A percentile compares a stretch with the other conserved stretches of the same genome.
phyloP scores from a whole-genome alignment of 2,888 invertebrate genomes.

The Ormyrus thymus region DNA sequence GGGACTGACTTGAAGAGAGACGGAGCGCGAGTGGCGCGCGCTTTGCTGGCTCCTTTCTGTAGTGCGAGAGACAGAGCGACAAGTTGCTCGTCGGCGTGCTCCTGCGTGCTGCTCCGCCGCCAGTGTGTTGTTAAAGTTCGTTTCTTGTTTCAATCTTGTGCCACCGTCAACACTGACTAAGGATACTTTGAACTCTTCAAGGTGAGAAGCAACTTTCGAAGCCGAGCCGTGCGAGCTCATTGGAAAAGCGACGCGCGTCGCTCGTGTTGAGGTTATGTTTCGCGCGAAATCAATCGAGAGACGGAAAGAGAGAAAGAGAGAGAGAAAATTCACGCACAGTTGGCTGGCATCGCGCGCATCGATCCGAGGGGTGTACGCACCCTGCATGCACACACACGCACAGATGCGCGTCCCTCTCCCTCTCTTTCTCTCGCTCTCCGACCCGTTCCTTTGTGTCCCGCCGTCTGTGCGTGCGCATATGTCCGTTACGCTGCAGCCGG shows the following conservation, averaged over 20 bases:
- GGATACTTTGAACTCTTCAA: no score
- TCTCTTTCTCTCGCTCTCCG: not conserved
- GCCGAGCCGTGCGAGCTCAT: no score
- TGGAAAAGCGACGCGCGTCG: no score
- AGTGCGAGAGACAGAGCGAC: slow-evolving; percentile 2
- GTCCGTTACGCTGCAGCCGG: slow-evolving; percentile 51
- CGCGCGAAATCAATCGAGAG: no score
- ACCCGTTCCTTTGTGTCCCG: not conserved
- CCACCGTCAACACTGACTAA: no score
- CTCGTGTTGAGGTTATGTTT: no score
- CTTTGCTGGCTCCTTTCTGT: not conserved
- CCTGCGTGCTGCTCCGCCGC: no score
- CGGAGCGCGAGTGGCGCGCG: slow-evolving; percentile 47
- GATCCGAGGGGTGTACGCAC: slow-evolving; percentile 47
- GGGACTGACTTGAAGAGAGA: no score
- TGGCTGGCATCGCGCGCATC: slow-evolving; percentile 39
- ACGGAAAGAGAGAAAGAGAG: not conserved
- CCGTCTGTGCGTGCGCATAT: slow-evolving; percentile 43
- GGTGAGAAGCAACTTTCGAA: no score
- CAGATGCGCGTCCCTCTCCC: not conserved
- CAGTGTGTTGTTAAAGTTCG: no score
- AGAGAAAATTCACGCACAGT: not conserved
- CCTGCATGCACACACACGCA: slow-evolving; percentile 17
- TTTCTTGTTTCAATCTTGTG: no score
- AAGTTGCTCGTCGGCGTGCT: not conserved